Conservation (phyloP, 2,113 vertebrate genomes). For the Gasterosteus aculeatus region DNA sequence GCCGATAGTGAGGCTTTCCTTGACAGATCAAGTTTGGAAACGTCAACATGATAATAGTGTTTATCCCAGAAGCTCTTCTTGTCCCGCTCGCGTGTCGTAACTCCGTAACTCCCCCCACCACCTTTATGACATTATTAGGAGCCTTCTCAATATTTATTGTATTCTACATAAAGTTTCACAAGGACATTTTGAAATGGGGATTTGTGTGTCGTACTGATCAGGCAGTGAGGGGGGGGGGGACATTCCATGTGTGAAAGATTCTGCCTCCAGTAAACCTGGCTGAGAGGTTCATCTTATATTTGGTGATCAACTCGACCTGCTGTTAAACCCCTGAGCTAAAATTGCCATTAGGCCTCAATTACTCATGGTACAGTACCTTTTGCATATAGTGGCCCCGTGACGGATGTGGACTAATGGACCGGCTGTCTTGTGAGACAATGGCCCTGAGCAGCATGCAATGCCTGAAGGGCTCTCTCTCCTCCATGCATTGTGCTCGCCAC, state of each 20-base stretch:
- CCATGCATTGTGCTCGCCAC: constrained; percentile 27
- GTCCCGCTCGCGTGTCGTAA: not conserved
- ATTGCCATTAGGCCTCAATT: constrained; percentile 55
- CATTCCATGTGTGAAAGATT: not conserved
- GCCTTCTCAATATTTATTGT: too few species aligned
- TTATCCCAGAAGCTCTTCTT: not conserved
- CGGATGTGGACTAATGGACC: constrained; percentile 65
- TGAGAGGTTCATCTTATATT: constrained; percentile 4
- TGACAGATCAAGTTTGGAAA: not conserved
- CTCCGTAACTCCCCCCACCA: too few species aligned
- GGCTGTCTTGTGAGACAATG: constrained; percentile 50
- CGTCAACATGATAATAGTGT: not conserved
- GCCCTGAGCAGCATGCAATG: constrained; percentile 41
- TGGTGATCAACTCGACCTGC: constrained; percentile 21
- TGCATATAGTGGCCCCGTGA: constrained; percentile 47
- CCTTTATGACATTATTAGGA: too few species aligned
- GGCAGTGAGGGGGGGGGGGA: not conserved
- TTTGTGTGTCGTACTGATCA: not conserved
- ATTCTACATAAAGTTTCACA: constrained; percentile 16
- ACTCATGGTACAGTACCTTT: constrained; percentile 42
- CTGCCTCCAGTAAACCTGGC: not conserved
- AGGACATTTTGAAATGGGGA: not conserved
- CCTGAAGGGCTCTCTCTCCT: constrained; percentile 50
- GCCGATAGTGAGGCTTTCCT: not conserved
- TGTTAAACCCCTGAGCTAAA: constrained; percentile 47